Percentiles rank a stretch among this genome's conserved stretches.
phyloP scores from a whole-genome alignment of 2,888 invertebrate genomes.

The Eristalis tenax region DNA sequence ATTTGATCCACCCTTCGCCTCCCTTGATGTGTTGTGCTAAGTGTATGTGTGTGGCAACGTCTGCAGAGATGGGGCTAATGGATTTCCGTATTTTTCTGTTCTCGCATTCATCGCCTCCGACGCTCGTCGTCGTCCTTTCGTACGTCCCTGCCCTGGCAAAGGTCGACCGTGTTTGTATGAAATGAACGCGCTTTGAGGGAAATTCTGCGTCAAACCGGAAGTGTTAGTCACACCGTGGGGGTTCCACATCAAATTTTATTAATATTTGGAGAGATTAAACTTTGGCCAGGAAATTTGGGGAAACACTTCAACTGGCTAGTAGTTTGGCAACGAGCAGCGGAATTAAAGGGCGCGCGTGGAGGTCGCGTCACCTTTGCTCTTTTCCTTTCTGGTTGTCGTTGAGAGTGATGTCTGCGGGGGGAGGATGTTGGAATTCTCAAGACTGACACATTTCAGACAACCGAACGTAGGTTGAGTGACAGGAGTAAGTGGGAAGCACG shows the following conservation, averaged over 20 bases:
- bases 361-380: constrained; percentile 28
- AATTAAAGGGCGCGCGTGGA: constrained; percentile 3
- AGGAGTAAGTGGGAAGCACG: constrained; percentile 25
- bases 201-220: constrained; percentile 46
- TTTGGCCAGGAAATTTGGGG: constrained; percentile 3
- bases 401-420: background rate
- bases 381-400: constrained; percentile 14
- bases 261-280: constrained; percentile 49
- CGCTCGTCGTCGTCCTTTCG: constrained; percentile 5
- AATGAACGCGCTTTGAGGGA: constrained; percentile 26
- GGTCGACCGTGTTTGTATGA: background rate
- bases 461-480: constrained; percentile 48
- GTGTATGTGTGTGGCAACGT: constrained; percentile 12
- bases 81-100: constrained; percentile 61
- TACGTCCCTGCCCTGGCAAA: background rate
- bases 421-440: constrained; percentile 21
- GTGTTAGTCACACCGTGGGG: constrained; percentile 43
- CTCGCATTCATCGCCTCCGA: background rate
- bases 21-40: background rate
- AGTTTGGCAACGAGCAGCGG: background rate
- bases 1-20: constrained; percentile 5
- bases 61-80: constrained; percentile 60
- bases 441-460: constrained; percentile 53
- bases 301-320: background rate
- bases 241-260: constrained; percentile 49